Conservation (phyloP, 2,797 vertebrate genomes). For the Heteromormyrus szaboi region DNA sequence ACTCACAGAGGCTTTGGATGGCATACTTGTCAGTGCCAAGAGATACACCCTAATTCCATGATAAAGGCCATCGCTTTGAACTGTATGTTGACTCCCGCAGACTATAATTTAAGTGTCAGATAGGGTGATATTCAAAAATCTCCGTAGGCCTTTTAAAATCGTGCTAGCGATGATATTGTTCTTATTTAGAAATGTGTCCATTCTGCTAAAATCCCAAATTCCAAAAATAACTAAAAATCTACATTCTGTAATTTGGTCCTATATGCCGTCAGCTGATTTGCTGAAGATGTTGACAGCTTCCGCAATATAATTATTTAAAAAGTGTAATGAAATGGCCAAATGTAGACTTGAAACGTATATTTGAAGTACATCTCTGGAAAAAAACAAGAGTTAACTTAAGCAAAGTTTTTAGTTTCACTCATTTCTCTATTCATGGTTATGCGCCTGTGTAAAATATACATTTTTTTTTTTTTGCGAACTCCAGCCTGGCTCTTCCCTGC, state of each 20-base stretch:
- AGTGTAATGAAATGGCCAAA: neutral
- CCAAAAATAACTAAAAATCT: neutral
- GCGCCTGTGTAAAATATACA: neutral
- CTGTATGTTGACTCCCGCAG: neutral
- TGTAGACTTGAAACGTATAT: neutral
- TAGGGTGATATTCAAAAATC: neutral
- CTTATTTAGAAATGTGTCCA: neutral
- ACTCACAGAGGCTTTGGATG: slow-evolving; percentile 19
- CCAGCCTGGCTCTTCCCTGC: neutral
- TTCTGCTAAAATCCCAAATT: neutral
- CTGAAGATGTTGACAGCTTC: neutral
- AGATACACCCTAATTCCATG: slow-evolving; percentile 44
- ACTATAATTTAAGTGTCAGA: neutral
- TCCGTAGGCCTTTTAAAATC: neutral
- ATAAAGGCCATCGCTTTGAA: slow-evolving; percentile 37
- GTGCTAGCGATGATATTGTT: neutral
- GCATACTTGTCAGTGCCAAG: slow-evolving; percentile 3
- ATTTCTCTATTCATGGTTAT: neutral
- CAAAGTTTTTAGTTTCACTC: neutral
- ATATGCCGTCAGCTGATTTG: neutral
- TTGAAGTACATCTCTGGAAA: neutral
- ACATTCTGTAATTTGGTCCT: neutral
- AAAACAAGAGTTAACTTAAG: neutral
- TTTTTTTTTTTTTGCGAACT: neutral
- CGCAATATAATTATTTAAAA: neutral